Base-by-base conservation (phyloP, 2,888 invertebrate species). In the Eilema sororculum region DNA sequence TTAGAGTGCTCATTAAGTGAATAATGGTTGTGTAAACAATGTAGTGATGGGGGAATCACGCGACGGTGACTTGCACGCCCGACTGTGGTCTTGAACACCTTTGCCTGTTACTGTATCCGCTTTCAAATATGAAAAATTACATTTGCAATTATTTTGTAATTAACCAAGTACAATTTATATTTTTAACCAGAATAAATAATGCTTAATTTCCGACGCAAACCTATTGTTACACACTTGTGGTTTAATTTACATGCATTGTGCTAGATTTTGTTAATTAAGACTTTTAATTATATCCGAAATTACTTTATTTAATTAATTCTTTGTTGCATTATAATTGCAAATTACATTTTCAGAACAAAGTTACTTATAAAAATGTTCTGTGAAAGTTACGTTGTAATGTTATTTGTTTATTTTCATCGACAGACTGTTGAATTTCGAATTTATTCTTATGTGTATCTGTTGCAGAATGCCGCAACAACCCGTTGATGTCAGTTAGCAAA, bases 1-100 rank as follows among this genome's bases (percentile, higher is more conserved):
- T 92, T 90, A 91, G 86, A 85, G 86, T 84, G 78, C 88, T 92
- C 90, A 93, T 92, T 93, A 91, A 88, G 82, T 86, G 87, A 84
- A 86, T 93, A 92, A 92, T 91, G 85, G 85, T 82, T 88, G 84
- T 89, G 89, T 88, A 91, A 91, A 93, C 93, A 92, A 90, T 87
- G 86, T 85, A 86, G 84, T 86, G 84, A 87, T 87, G 87, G 87
- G 85, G 91, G 91, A 92, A 93, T 89, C 92, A 92, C 93, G 92
- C 91, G 90, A 91, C 89, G 87, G 77, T 93, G 91, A 86, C 88
- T 91, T 87, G 89, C 86, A 83, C 84, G 83, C 78, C 83, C 81
- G 84, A 84, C 78, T 79, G 85, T 85, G 76, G 80, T 83, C 84
- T 86, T 84, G 74, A 75, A 76, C 78, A 77, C 80, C 75, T 85